Conservation (phyloP, 1,140 invertebrate genomes). For the Tetramorium simillimum region DNA sequence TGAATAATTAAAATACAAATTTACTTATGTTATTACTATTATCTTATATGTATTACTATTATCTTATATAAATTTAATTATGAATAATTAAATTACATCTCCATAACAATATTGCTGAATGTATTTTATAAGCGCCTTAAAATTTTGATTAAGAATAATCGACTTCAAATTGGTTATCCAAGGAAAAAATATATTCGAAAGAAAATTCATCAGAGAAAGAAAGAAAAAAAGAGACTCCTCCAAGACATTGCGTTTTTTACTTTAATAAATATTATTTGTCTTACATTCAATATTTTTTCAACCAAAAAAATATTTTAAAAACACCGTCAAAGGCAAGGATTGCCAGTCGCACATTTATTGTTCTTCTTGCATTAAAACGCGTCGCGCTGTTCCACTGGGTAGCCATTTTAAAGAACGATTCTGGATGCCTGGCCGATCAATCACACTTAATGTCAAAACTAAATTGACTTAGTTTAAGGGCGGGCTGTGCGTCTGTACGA, state of each 20-base stretch:
- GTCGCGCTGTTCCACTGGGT: constrained; percentile 45
- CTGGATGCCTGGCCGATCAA: constrained; percentile 73
- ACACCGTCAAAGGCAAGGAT: background rate
- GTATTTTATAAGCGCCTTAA: constrained; percentile 10
- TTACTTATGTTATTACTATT: no score
- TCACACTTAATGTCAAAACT: constrained; percentile 78
- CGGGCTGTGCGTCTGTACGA: constrained; percentile 67
- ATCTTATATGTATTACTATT: no score
- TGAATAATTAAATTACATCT: background rate
- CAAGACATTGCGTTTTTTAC: background rate
- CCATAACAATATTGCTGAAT: background rate
- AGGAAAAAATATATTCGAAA: background rate
- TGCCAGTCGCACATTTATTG: constrained; percentile 13
- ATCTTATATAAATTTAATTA: no score
- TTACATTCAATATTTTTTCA: constrained; percentile 6
- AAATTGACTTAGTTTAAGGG: constrained; percentile 80
- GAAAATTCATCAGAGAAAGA: background rate
- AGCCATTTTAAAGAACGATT: constrained; percentile 75
- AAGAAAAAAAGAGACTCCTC: background rate
- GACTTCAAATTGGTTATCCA: background rate
- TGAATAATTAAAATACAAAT: background rate
- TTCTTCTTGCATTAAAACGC: background rate
- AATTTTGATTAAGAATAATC: constrained; percentile 3
- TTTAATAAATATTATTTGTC: background rate
- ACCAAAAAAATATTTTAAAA: constrained; percentile 30